phyloP scores from a whole-genome alignment of 2,113 vertebrate species.

The Bujurquina vittata region DNA sequence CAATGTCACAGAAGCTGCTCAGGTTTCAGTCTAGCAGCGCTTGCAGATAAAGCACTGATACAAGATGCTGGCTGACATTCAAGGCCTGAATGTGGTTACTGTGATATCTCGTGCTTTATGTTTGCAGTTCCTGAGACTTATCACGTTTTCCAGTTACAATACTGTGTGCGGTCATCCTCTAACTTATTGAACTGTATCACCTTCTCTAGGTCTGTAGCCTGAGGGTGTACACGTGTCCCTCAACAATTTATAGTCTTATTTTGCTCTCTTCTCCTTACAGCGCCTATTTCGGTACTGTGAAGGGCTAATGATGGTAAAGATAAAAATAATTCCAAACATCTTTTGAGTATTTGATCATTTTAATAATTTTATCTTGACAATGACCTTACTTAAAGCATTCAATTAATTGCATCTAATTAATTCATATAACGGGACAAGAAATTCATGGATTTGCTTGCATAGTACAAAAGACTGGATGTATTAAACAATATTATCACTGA shows the following conservation, averaged over 20 bases:
- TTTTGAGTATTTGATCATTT: not conserved
- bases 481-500: not conserved
- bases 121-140: not conserved
- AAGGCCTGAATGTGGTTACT: not conserved
- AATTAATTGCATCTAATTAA: not conserved
- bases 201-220: not conserved
- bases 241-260: not conserved
- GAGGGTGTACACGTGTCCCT: not conserved
- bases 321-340: not conserved
- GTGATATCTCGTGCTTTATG: not conserved
- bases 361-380: not conserved
- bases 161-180: not conserved
- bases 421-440: not conserved
- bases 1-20: slow-evolving; percentile 4
- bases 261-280: not conserved
- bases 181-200: not conserved
- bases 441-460: not conserved
- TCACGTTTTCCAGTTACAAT: not conserved
- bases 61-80: slow-evolving; percentile 9
- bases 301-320: not conserved
- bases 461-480: not conserved
- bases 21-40: not conserved
- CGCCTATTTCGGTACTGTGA: not conserved
- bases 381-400: not conserved
- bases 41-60: slow-evolving; percentile 12